Base-by-base conservation (phyloP, 2,888 invertebrate species). In the Lasioglossum lativentre region DNA sequence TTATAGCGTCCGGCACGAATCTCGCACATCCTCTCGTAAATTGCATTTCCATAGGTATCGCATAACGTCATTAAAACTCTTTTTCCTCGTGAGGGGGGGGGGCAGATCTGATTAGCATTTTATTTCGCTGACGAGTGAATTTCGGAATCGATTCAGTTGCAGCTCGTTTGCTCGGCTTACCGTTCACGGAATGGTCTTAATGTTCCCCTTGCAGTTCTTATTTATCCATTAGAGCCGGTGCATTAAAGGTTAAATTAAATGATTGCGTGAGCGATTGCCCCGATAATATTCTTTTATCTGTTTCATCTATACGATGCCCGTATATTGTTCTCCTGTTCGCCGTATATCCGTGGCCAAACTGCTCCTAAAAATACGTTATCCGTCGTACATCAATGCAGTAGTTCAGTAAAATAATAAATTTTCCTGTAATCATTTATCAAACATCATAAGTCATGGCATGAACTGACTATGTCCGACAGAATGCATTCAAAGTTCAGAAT, bases 101-200 rank as follows among this genome's bases (percentile, higher is more conserved):
- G 63, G 14, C 8, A 45, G 63, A 81, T 81, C 59, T 45, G 80
- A 76, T 81, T 81, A 81, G 76, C 71, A 81, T 81, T 59, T 71
- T 76, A 81, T 81, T 71, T 47, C 71, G 59, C 71, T 45, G 45
- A n/a, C 4, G 59, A 30, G 16, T 47, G 23, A 34, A 23, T 81
- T 81, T 63, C n/a, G 56, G 10, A 34, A 59, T 76, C 80, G 68
- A 74, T 52, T 66, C 45, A 16, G 16, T 19, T 12, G 23, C 34
- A 34, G 66, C 68, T 66, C 75, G 42, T 75, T 75, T 40, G 45
- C 42, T 66, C 34, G 45, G 66, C 45, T 47, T 16, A 19, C 1
- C n/a, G 68, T 45, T 34, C 14, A 27, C 34, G 45, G 42, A 47
- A 47, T 34, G 38, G 68, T 34, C 47, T 38, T 76, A 76, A 66